Percentiles rank a stretch among this genome's conserved stretches.
Conservation (phyloP, 1,140 invertebrate species). For the Argopecten irradians region DNA sequence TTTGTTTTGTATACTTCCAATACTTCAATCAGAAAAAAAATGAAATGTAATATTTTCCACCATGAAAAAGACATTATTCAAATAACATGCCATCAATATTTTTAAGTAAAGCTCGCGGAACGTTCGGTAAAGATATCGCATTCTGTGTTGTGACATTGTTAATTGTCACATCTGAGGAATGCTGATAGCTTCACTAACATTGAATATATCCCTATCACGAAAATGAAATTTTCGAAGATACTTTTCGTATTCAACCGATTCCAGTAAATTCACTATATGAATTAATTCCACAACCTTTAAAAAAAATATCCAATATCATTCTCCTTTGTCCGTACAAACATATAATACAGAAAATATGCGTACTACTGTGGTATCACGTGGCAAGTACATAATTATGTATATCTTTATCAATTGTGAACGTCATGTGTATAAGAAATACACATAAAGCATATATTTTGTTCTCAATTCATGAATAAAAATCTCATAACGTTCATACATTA, state of each 20-base stretch:
- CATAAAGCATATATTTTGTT: background rate
- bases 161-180: background rate
- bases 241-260: background rate
- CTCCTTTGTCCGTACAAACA: background rate
- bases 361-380: background rate
- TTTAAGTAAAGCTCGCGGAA: background rate
- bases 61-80: background rate
- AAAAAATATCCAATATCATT: background rate
- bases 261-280: background rate
- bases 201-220: background rate
- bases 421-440: background rate
- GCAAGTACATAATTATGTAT: background rate
- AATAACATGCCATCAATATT: background rate
- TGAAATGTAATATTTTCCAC: background rate
- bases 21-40: background rate
- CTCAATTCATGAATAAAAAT: background rate
- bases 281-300: background rate
- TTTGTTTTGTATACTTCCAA: background rate
- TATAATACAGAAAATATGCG: background rate
- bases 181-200: background rate
- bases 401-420: background rate
- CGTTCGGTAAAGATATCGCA: background rate
- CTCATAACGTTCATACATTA: background rate
- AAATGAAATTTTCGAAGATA: background rate
- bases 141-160: background rate